Base-by-base conservation (phyloP, 2,113 vertebrate genomes). In the Lagopus muta region DNA sequence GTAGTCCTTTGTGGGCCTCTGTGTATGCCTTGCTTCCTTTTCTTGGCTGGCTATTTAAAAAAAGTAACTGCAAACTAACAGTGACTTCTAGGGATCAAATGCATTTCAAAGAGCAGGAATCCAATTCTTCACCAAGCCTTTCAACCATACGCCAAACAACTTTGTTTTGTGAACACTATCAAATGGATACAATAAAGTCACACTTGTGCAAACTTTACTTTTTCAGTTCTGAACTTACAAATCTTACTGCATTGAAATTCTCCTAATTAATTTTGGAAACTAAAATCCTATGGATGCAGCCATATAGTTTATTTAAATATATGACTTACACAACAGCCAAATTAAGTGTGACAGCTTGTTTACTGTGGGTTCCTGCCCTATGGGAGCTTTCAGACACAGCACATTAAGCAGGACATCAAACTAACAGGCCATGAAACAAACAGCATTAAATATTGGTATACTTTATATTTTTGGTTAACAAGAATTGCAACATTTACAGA, bases 261-360 rank as follows among this genome's bases (percentile, higher is more conserved):
- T 91, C 32, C 34, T 67, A 74, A 84, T 57, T 80, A 71, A 79
- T 18, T 79, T n/a, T 60, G 38, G 78, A 82, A 77, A 90, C 25
- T 36, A 72, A 88, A 82, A 60, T 82, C 13, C 18, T 34, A 57
- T 13, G 55, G 70, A 92, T 81, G 47, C 40, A 88, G 64, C 32
- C 60, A n/a, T 42, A 57, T 21, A 52, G 42, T 77, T 92, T 89
- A 73, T 82, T 79, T 87, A 77, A 92, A 92, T 62, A 62, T 45
- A 76, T 38, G 66, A 13, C 89, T 76, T 48, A 84, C 19, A 73
- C 22, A 92, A 81, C 38, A 93, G 61, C 48, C 81, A 89, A 86
- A 94, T 79, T 88, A 95, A 94, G 27, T 27, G 7, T 66, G 94
- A 91, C 93, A 89, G 81, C 43, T 85, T 96, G 78, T 93, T 96